phyloP scores from a whole-genome alignment of 2,888 invertebrate genomes.

The Latrodectus hesperus region DNA sequence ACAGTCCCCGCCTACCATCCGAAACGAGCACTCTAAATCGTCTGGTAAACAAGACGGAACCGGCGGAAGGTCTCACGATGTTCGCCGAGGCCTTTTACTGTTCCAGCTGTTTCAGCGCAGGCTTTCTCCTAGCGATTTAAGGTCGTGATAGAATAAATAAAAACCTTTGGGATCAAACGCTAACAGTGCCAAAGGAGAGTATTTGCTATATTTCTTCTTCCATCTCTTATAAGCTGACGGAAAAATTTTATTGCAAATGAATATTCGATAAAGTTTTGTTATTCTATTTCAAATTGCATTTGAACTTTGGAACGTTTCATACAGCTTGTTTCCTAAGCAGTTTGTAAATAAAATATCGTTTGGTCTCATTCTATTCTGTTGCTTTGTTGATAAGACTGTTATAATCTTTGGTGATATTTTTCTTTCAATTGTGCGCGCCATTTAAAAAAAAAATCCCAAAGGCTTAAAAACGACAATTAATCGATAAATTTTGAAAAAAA shows the following conservation, averaged over 20 bases:
- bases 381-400: neutral
- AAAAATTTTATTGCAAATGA: too few species aligned
- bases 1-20: neutral
- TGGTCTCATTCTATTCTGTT: too few species aligned
- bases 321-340: too few species aligned
- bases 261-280: too few species aligned
- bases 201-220: too few species aligned
- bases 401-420: neutral
- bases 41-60: conserved; percentile 57
- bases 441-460: neutral
- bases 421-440: neutral
- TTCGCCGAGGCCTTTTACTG: conserved; percentile 7
- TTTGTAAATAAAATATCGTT: too few species aligned
- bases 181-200: too few species aligned
- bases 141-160: neutral
- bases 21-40: conserved; percentile 31
- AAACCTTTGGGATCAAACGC: too few species aligned
- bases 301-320: too few species aligned
- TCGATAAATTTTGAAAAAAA: neutral
- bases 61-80: conserved; percentile 29
- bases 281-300: too few species aligned
- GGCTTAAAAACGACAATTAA: neutral
- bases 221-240: neutral
- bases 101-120: conserved; percentile 16
- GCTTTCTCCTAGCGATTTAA: neutral